Percentiles rank a stretch among this genome's conserved stretches.
phyloP scores from a whole-genome alignment of 2,113 vertebrate genomes.

The Sprattus sprattus region DNA sequence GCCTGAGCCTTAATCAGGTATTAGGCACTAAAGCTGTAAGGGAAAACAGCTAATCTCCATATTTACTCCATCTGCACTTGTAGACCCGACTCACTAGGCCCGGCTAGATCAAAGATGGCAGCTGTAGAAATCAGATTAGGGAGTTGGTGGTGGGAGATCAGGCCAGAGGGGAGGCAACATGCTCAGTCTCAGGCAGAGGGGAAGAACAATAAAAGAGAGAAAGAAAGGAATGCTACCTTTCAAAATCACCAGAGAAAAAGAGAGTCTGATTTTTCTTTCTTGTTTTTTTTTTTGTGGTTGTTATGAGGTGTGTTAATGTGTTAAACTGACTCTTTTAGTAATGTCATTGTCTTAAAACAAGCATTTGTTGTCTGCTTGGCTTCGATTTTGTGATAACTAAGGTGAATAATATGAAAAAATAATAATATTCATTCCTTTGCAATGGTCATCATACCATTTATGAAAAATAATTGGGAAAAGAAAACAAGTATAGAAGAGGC shows the following conservation, averaged over 20 bases:
- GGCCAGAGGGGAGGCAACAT: slow-evolving; percentile 65
- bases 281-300: no score
- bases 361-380: not conserved
- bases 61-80: slow-evolving; percentile 94
- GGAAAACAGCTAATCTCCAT: slow-evolving; percentile 92
- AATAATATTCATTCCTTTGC: not conserved
- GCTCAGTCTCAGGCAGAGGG: slow-evolving; percentile 37
- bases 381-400: not conserved
- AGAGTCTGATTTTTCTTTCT: not conserved
- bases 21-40: slow-evolving; percentile 90
- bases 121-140: slow-evolving; percentile 90
- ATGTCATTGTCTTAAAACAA: not conserved
- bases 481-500: not conserved
- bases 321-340: no score
- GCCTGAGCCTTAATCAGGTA: slow-evolving; percentile 95
- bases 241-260: not conserved
- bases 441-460: not conserved
- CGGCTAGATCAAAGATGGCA: slow-evolving; percentile 89
- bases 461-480: not conserved
- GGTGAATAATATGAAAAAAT: not conserved
- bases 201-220: slow-evolving; percentile 69
- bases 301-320: no score
- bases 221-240: not conserved
- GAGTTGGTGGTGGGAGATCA: slow-evolving; percentile 67
- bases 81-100: slow-evolving; percentile 80